phyloP scores from a whole-genome alignment of 2,113 vertebrate genomes.

The Ceyx cyanopectus region DNA sequence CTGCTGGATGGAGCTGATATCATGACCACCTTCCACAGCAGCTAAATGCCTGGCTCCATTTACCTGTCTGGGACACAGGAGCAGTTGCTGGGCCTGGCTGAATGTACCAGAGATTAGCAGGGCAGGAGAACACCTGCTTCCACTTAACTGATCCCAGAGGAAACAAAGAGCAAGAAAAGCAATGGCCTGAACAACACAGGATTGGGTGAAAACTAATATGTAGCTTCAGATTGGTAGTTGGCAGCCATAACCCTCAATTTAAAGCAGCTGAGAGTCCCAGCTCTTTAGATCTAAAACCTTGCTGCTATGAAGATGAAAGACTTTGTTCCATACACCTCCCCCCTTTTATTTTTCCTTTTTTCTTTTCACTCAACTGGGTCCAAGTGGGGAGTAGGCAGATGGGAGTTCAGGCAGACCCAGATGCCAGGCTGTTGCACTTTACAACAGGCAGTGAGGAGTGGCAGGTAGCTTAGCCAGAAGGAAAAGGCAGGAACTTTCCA shows the following conservation, averaged over 20 bases:
- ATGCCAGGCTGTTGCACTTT: not conserved
- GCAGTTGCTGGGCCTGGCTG: constrained; percentile 17
- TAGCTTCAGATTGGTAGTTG: not conserved
- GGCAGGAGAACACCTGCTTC: constrained; percentile 54
- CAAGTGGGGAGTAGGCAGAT: not conserved
- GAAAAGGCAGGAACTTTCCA: not conserved
- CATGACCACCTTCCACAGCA: not conserved
- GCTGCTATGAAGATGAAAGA: not conserved
- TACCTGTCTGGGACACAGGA: not conserved
- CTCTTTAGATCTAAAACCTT: not conserved
- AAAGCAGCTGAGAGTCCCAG: not conserved
- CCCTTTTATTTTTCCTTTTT: not conserved
- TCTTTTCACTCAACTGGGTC: not conserved
- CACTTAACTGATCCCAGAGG: not conserved
- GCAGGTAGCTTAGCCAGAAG: not conserved
- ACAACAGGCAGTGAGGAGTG: not conserved
- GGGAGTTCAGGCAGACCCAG: not conserved
- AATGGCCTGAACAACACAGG: not conserved
- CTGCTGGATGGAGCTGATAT: not conserved
- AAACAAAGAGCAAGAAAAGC: constrained; percentile 31
- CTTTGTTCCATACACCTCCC: not conserved
- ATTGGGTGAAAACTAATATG: constrained; percentile 42
- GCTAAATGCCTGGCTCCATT: not conserved
- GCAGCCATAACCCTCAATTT: constrained; percentile 44
- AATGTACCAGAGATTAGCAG: constrained; percentile 1